Percentiles rank a stretch among this genome's conserved stretches.
Evolutionary conservation across 2,888 invertebrate genomes (phyloP).

Genomic region (Nemotelus pantherinus): DNA sequence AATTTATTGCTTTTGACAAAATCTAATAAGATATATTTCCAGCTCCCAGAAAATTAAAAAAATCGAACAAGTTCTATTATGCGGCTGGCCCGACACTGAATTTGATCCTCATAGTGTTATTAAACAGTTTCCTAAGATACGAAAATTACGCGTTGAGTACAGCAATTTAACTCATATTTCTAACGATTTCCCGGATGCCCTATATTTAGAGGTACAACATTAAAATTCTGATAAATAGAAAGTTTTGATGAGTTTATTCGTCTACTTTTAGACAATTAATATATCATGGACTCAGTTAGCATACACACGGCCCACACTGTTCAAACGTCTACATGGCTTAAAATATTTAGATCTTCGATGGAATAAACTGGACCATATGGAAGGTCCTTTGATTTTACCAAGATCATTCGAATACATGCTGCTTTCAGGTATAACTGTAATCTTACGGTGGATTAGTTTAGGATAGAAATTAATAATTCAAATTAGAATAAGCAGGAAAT

Average conservation of each 20-base stretch:
- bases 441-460: not conserved
- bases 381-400: constrained; percentile 59
- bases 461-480: constrained; percentile 19
- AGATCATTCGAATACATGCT: constrained; percentile 58
- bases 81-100: constrained; percentile 59
- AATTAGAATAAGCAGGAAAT: constrained; percentile 56
- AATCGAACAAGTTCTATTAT: constrained; percentile 53
- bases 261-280: constrained; percentile 58
- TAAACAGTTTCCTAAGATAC: constrained; percentile 59
- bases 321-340: constrained; percentile 58
- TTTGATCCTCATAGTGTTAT: constrained; percentile 59
- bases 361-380: constrained; percentile 62
- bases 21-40: constrained; percentile 6
- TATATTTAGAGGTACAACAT: constrained; percentile 56
- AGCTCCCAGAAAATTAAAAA: constrained; percentile 36
- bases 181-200: constrained; percentile 61
- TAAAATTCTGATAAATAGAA: not conserved
- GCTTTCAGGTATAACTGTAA: constrained; percentile 56
- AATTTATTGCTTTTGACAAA: constrained; percentile 26
- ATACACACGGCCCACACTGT: constrained; percentile 58
- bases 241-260: not conserved
- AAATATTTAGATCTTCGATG: constrained; percentile 61
- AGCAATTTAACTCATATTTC: constrained; percentile 59
- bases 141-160: constrained; percentile 59
- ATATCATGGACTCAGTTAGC: constrained; percentile 63